These are phyloP conservation scores for Neoaliturus tenellus DNA, from an alignment of 2,888 invertebrate genomes.

Conservation along the genomic window DNA sequence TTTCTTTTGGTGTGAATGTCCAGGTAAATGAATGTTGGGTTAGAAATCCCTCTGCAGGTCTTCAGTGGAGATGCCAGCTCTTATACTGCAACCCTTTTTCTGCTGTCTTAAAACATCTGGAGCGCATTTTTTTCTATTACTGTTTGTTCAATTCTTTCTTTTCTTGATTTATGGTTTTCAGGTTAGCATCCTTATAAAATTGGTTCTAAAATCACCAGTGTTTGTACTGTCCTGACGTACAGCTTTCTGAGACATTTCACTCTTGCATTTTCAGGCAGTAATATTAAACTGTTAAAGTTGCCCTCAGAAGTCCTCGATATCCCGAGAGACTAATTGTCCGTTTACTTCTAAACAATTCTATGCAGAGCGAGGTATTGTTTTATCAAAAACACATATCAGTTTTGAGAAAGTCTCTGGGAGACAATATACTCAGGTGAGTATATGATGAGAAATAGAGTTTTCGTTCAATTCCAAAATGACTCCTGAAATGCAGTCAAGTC, in stretches of 20 bases:
- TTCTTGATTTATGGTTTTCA: slow-evolving; percentile 45
- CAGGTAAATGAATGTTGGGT: background rate
- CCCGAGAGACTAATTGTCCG: background rate
- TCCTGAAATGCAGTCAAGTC: too few species aligned
- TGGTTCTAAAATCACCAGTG: background rate
- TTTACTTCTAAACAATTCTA: background rate
- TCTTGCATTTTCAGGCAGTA: slow-evolving; percentile 1
- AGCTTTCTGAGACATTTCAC: background rate
- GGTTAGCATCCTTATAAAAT: background rate
- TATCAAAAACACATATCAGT: background rate
- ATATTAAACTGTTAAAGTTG: background rate
- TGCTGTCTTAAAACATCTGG: background rate
- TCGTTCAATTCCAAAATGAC: too few species aligned
- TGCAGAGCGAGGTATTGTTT: background rate
- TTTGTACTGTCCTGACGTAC: background rate
- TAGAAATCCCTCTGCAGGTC: background rate
- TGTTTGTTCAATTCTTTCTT: slow-evolving; percentile 36
- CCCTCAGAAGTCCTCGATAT: background rate
- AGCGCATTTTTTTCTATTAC: slow-evolving; percentile 15
- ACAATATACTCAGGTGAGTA: slow-evolving; percentile 7
- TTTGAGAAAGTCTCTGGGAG: background rate
- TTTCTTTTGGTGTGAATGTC: slow-evolving; percentile 27
- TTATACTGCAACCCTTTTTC: background rate
- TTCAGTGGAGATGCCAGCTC: background rate
- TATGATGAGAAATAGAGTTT: background rate